phyloP scores from a whole-genome alignment of 2,888 invertebrate genomes.

The Lapara coniferarum region DNA sequence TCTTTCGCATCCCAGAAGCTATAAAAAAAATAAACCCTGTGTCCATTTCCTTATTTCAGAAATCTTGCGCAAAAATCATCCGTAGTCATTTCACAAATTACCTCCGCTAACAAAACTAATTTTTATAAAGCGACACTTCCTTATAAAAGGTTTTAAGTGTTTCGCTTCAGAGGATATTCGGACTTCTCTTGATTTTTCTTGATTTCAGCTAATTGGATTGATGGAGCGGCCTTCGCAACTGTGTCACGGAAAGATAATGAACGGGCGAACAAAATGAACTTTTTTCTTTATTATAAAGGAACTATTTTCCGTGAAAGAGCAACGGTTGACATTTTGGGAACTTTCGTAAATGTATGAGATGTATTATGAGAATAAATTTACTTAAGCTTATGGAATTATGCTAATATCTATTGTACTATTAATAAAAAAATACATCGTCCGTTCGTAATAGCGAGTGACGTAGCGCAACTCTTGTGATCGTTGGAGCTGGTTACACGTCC shows the following conservation, averaged over 20 bases:
- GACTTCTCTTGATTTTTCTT: slow-evolving; percentile 56
- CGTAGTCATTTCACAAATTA: slow-evolving; percentile 7
- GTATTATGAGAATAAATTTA: slow-evolving; percentile 1
- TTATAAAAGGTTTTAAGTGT: neutral
- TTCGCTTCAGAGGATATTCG: neutral
- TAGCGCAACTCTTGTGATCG: neutral
- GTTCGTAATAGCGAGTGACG: neutral
- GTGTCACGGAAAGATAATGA: slow-evolving; percentile 73
- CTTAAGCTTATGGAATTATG: neutral
- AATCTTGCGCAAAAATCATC: slow-evolving; percentile 16
- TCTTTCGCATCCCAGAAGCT: too few species aligned
- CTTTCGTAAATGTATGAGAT: neutral
- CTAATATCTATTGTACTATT: neutral
- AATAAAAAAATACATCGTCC: neutral
- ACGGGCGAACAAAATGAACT: slow-evolving; percentile 60
- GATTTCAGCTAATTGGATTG: slow-evolving; percentile 72
- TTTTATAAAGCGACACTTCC: neutral
- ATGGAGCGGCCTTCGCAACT: slow-evolving; percentile 68
- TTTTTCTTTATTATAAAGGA: slow-evolving; percentile 46
- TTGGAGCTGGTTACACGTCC: neutral
- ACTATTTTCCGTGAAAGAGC: slow-evolving; percentile 37
- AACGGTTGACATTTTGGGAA: slow-evolving; percentile 36
- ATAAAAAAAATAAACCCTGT: too few species aligned
- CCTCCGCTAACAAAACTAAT: slow-evolving; percentile 13
- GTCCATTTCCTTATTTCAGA: neutral